These are phyloP conservation scores for Hermodice carunculata DNA, from an alignment of 2,888 invertebrate genomes.

Conservation along the genomic window DNA sequence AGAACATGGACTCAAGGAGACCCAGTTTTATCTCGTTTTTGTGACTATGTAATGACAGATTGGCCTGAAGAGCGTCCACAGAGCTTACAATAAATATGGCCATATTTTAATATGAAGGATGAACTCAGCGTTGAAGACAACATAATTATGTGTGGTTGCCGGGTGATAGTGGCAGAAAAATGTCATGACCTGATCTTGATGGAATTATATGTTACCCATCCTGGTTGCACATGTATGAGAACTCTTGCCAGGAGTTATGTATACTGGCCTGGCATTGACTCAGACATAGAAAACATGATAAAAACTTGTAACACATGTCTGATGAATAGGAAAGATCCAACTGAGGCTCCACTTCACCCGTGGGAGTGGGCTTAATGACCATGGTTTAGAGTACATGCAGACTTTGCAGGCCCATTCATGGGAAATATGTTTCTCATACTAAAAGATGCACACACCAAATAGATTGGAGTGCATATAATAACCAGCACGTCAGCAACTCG, in stretches of 20 bases:
- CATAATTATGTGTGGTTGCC: background rate
- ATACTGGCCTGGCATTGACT: background rate
- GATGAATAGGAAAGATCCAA: background rate
- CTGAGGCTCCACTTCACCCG: background rate
- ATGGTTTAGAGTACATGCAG: constrained; percentile 7
- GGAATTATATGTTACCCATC: background rate
- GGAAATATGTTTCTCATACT: background rate
- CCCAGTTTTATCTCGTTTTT: too few relatives aligned
- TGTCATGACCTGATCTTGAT: background rate
- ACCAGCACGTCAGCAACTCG: background rate
- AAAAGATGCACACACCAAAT: constrained; percentile 1
- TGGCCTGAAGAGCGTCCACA: background rate
- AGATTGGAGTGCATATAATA: background rate
- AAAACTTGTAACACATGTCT: background rate
- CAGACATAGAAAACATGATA: constrained; percentile 1
- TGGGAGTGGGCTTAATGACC: background rate
- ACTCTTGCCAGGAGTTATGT: background rate
- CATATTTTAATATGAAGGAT: background rate
- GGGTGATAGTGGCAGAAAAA: background rate
- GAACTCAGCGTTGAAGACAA: background rate
- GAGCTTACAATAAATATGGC: background rate
- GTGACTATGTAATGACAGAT: background rate
- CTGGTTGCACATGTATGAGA: background rate
- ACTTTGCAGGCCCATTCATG: background rate
- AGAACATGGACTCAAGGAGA: too few relatives aligned